Conservation (phyloP, 2,797 vertebrate genomes). For the Lepus townsendii region DNA sequence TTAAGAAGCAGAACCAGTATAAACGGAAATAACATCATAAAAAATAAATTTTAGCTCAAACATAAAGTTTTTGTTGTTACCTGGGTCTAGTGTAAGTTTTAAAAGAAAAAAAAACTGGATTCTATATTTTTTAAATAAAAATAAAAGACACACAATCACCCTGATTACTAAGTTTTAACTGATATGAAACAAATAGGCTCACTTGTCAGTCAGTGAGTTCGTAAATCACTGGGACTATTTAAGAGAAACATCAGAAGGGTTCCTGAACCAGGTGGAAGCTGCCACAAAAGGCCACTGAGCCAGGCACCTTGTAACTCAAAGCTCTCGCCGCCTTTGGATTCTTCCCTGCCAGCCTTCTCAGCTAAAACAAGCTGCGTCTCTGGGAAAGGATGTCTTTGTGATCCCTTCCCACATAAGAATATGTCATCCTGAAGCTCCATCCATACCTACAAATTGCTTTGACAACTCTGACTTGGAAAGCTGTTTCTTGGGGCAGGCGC, state of each 20-base stretch:
- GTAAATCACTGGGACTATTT: background rate
- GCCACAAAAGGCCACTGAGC: background rate
- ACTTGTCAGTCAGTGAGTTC: background rate
- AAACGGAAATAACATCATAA: background rate
- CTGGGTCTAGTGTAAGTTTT: conserved; percentile 27
- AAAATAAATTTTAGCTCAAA: conserved; percentile 20
- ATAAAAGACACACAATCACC: background rate
- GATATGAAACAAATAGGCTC: background rate
- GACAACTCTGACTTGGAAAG: background rate
- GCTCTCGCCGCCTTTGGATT: background rate
- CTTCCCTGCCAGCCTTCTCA: background rate
- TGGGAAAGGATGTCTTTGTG: background rate
- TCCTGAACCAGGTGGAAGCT: background rate
- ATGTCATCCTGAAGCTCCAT: background rate
- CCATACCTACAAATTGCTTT: background rate
- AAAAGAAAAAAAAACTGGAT: conserved; percentile 38
- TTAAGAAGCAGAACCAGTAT: background rate
- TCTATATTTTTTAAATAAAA: background rate
- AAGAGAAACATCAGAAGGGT: background rate
- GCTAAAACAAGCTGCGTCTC: background rate
- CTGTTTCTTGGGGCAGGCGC: background rate
- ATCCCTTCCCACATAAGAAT: background rate
- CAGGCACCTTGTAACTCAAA: background rate
- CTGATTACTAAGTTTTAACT: background rate
- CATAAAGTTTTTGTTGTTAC: background rate